Base-by-base conservation (phyloP, 2,888 invertebrate genomes). In the Coelogynopora nodosa region DNA sequence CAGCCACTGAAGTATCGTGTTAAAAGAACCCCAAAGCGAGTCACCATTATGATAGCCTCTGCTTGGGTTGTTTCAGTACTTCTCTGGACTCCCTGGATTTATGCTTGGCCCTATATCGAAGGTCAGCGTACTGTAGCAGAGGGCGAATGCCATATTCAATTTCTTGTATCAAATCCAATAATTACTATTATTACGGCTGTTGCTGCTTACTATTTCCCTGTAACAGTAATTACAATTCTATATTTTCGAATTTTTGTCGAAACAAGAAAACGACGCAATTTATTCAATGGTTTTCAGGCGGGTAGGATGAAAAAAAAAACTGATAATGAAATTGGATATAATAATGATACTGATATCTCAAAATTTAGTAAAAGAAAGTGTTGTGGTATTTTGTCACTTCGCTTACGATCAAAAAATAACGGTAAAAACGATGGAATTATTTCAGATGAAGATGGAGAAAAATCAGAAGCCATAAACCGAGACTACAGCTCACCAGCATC, bases 81-180 rank as follows among this genome's bases (percentile, higher is more conserved):
- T 87, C 93, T 99, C 87, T 99, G 98, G 98, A 97, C 98, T 23
- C 98, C 98, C 0, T 98, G 97, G 97, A 98, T 99, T 90, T 96
- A 97, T 93, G 95, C 96, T 89, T 99, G 98, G 98, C 98, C 98
- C 84, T 96, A 97, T 91, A 97, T 99, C 89, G 98, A 98, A 93
- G 98, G 92, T 10, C 86, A 89, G 82, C 0, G 87, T 74, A 74
- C 82, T 0, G 87, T 82, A 26, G 27, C 87, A 28, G 94, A 95
- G 87, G 93, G 95, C 91, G 95, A 96, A 93, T 99, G 99, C 92
- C 97, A 97, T 93, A 97, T 99, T 90, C 98, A 98, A 94, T 99
- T 99, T 93, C 96, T 99, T 93, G 97, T 87, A 18, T 90, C 97
- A 88, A 98, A 98, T 93, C 96, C 97, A 93, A 97, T 96, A 92